These are phyloP conservation scores for Eutrigla gurnardus DNA, from an alignment of 2,797 vertebrate species.

Conservation along the genomic window DNA sequence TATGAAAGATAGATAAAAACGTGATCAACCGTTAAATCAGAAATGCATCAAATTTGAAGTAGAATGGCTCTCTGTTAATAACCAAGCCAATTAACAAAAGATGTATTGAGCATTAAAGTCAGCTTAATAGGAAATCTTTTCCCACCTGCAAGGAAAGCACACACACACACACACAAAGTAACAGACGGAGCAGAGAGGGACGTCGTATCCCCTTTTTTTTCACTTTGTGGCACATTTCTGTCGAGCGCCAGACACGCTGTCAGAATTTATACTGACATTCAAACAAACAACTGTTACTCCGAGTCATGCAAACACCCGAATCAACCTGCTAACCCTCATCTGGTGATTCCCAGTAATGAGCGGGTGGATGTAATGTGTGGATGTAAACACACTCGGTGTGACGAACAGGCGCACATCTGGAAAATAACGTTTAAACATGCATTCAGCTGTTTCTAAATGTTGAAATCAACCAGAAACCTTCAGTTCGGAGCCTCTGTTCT, in stretches of 20 bases:
- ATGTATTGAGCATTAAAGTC: too few species aligned
- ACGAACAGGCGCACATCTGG: constrained; percentile 15
- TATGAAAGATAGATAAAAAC: not conserved
- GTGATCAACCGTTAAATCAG: not conserved
- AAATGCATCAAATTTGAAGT: not conserved
- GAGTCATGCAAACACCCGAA: constrained; percentile 16
- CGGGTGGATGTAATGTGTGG: constrained; percentile 11
- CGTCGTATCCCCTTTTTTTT: not conserved
- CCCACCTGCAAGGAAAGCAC: too few species aligned
- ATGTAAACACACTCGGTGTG: constrained; percentile 20
- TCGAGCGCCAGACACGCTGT: not conserved
- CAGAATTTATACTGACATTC: constrained; percentile 2
- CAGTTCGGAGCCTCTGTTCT: not conserved
- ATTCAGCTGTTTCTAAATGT: constrained; percentile 11
- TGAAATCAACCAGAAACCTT: constrained; percentile 29
- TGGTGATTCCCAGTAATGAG: constrained; percentile 25
- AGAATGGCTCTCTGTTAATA: not conserved
- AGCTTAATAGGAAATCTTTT: too few species aligned
- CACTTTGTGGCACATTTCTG: not conserved
- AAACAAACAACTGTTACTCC: constrained; percentile 22
- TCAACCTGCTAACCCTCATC: constrained; percentile 20
- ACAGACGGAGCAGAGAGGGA: too few species aligned
- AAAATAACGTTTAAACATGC: constrained; percentile 36
- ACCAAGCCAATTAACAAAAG: not conserved
- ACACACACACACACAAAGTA: too few species aligned